Evolutionary conservation across 2,797 vertebrate genomes (phyloP).

Genomic region (Lepilemur ruficaudatus): DNA sequence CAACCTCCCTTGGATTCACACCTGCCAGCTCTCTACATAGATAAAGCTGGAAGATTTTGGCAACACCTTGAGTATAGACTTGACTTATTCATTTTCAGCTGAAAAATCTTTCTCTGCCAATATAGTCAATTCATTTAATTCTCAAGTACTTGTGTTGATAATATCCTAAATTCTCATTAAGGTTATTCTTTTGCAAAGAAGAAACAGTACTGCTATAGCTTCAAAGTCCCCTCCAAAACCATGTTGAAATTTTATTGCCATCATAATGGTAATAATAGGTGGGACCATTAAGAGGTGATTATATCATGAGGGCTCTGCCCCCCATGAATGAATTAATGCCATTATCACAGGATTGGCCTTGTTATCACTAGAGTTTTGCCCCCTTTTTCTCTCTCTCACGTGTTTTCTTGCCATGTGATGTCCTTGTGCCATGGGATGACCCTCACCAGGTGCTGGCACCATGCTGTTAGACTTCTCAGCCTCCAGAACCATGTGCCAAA

Average conservation of each 20-base stretch:
- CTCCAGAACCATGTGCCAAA: not conserved
- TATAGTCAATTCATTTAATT: slow-evolving; percentile 19
- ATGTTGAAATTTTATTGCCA: not conserved
- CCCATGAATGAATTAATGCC: not conserved
- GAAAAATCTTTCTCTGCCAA: slow-evolving; percentile 52
- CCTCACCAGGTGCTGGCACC: not conserved
- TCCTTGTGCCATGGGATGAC: not conserved
- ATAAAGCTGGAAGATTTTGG: slow-evolving; percentile 28
- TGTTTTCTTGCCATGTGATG: not conserved
- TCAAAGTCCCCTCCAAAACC: not conserved
- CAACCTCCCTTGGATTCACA: slow-evolving; percentile 32
- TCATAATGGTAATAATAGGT: not conserved
- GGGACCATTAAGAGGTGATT: not conserved
- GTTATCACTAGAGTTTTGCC: no score
- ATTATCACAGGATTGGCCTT: not conserved
- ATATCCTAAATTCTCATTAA: slow-evolving; percentile 45
- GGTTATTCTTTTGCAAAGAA: slow-evolving; percentile 46
- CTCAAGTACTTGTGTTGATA: slow-evolving; percentile 46
- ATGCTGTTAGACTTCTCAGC: not conserved
- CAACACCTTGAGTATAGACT: slow-evolving; percentile 47
- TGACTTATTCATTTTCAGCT: slow-evolving; percentile 43
- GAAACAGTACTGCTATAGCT: not conserved
- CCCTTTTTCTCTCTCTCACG: not conserved
- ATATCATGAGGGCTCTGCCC: not conserved
- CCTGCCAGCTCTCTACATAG: slow-evolving; percentile 4